These are phyloP conservation scores for Anabacerthia variegaticeps DNA, from an alignment of 2,797 vertebrate genomes.

Conservation along the genomic window DNA sequence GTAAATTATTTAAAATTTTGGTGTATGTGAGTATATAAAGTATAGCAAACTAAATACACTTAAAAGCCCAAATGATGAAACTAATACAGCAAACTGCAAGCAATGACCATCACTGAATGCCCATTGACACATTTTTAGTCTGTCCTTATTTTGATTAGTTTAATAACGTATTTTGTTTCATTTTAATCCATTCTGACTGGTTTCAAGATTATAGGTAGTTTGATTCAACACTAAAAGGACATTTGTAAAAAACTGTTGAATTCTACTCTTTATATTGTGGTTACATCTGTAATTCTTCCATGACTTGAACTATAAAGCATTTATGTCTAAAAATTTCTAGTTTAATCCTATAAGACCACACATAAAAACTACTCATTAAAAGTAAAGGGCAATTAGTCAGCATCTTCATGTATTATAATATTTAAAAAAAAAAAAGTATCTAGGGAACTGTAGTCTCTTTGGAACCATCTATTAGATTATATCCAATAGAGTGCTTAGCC, in stretches of 20 bases:
- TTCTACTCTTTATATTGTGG: neutral
- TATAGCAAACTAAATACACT: neutral
- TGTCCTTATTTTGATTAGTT: neutral
- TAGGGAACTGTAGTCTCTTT: neutral
- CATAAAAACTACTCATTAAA: neutral
- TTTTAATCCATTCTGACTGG: neutral
- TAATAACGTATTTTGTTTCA: neutral
- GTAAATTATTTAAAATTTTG: neutral
- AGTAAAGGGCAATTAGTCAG: neutral
- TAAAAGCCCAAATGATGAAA: neutral
- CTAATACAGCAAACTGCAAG: neutral
- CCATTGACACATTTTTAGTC: neutral
- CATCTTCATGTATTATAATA: neutral
- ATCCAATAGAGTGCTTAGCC: neutral
- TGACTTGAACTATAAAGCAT: neutral
- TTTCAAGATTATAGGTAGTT: neutral
- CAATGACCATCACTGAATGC: neutral
- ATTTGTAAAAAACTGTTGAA: neutral
- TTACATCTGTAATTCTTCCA: neutral
- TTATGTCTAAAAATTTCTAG: neutral
- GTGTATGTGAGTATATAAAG: neutral
- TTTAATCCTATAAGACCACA: neutral
- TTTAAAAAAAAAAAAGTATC: neutral
- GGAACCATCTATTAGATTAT: neutral
- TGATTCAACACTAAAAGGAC: neutral